Evolutionary conservation across 1,140 invertebrate genomes (phyloP).

Genomic region (Prorops nasuta): DNA sequence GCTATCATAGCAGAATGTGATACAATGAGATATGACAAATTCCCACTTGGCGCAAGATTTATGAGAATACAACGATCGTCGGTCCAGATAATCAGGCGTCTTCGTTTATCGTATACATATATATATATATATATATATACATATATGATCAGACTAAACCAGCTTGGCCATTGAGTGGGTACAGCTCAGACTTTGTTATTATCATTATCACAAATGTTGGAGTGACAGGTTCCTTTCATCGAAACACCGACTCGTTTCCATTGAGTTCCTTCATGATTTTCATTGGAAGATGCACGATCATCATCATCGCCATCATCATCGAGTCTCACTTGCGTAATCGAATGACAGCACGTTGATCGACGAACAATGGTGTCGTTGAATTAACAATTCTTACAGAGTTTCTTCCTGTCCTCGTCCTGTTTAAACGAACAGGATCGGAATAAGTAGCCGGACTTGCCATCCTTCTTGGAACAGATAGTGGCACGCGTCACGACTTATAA

Average conservation of each 20-base stretch:
- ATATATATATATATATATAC: too few relatives aligned
- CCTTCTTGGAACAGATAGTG: constrained; percentile 24
- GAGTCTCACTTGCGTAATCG: constrained; percentile 18
- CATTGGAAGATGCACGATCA: too few relatives aligned
- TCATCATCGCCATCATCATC: too few relatives aligned
- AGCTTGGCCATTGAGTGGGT: too few relatives aligned
- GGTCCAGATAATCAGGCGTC: background rate
- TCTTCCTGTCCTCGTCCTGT: constrained; percentile 42
- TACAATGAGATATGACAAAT: too few relatives aligned
- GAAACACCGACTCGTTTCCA: too few relatives aligned
- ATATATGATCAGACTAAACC: too few relatives aligned
- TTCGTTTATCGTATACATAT: background rate
- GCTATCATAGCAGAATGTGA: background rate
- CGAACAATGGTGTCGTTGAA: constrained; percentile 32
- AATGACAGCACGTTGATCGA: constrained; percentile 3
- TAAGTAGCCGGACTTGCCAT: constrained; percentile 27
- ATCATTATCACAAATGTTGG: too few relatives aligned
- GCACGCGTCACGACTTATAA: constrained; percentile 19
- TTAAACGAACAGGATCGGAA: constrained; percentile 33
- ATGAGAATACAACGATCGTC: background rate
- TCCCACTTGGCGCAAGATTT: too few relatives aligned
- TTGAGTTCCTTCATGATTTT: too few relatives aligned
- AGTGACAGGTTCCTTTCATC: too few relatives aligned
- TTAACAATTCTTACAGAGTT: constrained; percentile 39
- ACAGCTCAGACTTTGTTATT: too few relatives aligned